phyloP scores from a whole-genome alignment of 2,113 vertebrate genomes.

The Oenanthe melanoleuca region DNA sequence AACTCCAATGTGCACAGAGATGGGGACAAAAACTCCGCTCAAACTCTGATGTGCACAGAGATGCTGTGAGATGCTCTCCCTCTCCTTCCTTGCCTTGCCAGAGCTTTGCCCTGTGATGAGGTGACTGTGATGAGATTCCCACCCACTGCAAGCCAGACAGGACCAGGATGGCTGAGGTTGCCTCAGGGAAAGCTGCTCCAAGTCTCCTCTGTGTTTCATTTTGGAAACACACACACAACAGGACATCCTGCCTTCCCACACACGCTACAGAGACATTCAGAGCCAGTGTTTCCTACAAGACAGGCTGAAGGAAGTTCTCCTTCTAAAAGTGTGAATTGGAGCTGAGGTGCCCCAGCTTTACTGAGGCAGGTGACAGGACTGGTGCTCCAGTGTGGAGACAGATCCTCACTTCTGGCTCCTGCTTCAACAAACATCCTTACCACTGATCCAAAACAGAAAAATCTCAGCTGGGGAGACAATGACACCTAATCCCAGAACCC shows the following conservation, averaged over 20 bases:
- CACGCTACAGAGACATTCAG: neutral
- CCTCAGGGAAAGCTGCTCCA: neutral
- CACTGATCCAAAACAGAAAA: neutral
- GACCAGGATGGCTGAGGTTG: neutral
- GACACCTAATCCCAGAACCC: neutral
- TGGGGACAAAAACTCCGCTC: neutral
- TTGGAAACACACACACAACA: neutral
- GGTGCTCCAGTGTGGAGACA: neutral
- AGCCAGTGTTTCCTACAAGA: neutral
- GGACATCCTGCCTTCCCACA: neutral
- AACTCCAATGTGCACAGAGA: accelerated
- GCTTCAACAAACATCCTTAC: neutral
- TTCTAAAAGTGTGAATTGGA: neutral
- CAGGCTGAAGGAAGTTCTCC: neutral
- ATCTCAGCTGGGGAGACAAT: neutral
- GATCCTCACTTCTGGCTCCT: neutral
- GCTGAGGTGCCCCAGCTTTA: neutral
- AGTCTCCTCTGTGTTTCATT: neutral
- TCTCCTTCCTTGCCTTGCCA: neutral
- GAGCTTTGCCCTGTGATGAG: accelerated
- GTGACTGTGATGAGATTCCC: neutral
- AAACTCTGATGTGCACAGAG: accelerated
- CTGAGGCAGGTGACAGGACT: neutral
- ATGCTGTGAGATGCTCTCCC: accelerated
- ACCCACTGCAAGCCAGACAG: accelerated